Evolutionary conservation across 2,797 vertebrate species (phyloP), one percentile per base, ranked within the genome.

Genomic region (Coilia nasus): DNA sequence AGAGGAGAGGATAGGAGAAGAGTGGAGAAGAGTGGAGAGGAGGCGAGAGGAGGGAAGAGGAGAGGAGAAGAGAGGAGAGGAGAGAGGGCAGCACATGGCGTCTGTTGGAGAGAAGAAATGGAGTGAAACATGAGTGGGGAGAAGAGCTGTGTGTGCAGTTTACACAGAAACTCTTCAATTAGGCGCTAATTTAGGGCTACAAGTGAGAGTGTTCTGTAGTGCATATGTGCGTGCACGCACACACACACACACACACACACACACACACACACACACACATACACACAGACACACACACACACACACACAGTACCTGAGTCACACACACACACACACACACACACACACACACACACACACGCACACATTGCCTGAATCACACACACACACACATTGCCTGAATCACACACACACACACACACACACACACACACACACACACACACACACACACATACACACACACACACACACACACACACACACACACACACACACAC

Each of bases 21-120:
- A 87, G 44, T 9, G 59, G 87, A 87, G 78, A 81, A 89, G 54
- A 85, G 83, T 86, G 81, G 85, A 57, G 85, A 90, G 88, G 91
- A 89, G 91, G 82, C 60, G 89, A 67, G 85, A 86, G 87, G 60
- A 23, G 50, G 84, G 44, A 31, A 54, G 50, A 54, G 14, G 50
- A 54, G 14, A 25, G 60, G 23, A 25, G 62, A 67, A n/a, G 62
- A 67, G 23, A 28, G 25, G 23, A 28, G 23, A 31, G 67, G 28
- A 71, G 67, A 6, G 71, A 17, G 6, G 35, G 41, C 31, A 78
- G 71, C 35, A 19, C 17, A 19, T 35, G 41, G 17, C 35, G 21
- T 78, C 71, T 17, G 31, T 6, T 44, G 67, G 14, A 31, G 31
- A 71, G 28, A 17, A 15, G 67, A 17, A 35, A 31, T 60, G 67